Base-by-base conservation (phyloP, 2,797 vertebrate species). In the Lepilemur ruficaudatus region DNA sequence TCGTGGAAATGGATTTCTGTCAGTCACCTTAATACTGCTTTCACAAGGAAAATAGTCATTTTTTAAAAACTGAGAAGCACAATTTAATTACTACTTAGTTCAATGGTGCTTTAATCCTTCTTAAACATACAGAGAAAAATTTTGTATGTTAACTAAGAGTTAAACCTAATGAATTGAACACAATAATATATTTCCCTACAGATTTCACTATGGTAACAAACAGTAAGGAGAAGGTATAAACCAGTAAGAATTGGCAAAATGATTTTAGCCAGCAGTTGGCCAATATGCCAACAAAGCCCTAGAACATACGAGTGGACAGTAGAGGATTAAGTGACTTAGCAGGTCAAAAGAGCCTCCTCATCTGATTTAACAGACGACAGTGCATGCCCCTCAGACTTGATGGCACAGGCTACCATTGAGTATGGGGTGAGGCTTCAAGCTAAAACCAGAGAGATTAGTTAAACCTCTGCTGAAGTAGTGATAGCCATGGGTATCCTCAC, bases 1-100 rank as follows among this genome's bases (percentile, higher is more conserved):
- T 50, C 86, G 91, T 1, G 6, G 55, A 98, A 98, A 97, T 93
- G 72, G 82, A 95, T 97, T 98, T 97, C 95, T 93, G 67, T 65
- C 95, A 97, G 73, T 98, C 89, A 97, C 23, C 23, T 97, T 92
- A 95, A 93, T 59, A 81, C 69, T 76, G 28, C 25, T 93, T 96
- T 98, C 65, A 91, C 28, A 67, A 85, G 25, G 8, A 95, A 94
- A 93, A 83, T 28, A 35, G 20, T 35, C 41, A 32, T 59, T 57
- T 17, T 32, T 63, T 67, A 67, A 25, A 63, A 67, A 23, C 48
- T 46, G 4, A 50, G 82, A 79, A n/a, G 30, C 4, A 1, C 52
- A 78, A 69, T n/a, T 96, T 82, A 80, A 89, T 91, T 94, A 55
- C 1, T 57, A 55, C 38, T 84, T 76, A 46, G 7, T 73, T 91